phyloP scores from a whole-genome alignment of 2,113 vertebrate species.

The Actinemys pallida region DNA sequence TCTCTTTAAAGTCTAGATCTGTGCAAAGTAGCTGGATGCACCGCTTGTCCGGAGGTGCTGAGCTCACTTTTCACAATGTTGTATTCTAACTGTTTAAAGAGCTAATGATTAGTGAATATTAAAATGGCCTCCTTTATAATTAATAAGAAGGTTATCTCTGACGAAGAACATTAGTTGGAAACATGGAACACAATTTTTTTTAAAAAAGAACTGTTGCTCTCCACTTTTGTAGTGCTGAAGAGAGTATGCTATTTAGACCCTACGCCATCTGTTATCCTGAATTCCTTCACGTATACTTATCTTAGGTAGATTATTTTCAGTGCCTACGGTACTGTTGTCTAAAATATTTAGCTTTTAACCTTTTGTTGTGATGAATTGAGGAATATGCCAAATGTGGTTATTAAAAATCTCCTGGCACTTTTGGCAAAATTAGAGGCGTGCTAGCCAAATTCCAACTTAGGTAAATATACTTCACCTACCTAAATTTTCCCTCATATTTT shows the following conservation, averaged over 20 bases:
- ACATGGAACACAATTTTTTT: background rate
- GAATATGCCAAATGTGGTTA: background rate
- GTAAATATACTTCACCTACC: fast-evolving
- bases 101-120: background rate
- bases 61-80: background rate
- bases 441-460: background rate
- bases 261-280: background rate
- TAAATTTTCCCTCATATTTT: background rate
- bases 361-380: background rate
- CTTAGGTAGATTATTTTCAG: background rate
- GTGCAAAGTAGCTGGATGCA: background rate
- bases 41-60: no score
- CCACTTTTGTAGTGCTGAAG: background rate
- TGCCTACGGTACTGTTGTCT: background rate
- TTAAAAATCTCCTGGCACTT: background rate
- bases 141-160: background rate
- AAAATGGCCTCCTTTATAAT: background rate
- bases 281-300: background rate
- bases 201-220: background rate
- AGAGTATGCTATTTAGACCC: background rate
- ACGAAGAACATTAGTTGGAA: background rate
- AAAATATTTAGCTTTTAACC: background rate
- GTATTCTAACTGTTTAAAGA: background rate
- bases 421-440: background rate
- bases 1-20: background rate